Base-by-base conservation (phyloP, 2,113 vertebrate genomes). In the Hepsetus odoe region DNA sequence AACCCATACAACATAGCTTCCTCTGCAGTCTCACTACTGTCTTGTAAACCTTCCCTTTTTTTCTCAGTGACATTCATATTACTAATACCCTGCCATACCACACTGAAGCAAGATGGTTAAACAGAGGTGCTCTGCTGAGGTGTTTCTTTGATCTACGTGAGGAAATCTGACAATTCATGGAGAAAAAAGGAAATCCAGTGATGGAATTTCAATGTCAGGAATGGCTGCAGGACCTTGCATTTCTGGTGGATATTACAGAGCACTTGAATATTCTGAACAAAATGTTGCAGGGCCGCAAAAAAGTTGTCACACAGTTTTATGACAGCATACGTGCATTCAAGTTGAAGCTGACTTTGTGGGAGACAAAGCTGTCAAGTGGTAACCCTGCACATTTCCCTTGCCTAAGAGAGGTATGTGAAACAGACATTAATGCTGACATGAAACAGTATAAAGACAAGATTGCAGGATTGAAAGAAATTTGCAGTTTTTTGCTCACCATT, bases 81-180 rank as follows among this genome's bases (percentile, higher is more conserved):
- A 26, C 33, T 24, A 7, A 51, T 55, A 53, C 49, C 12, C 66
- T 59, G 33, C 66, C 65, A 78, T 76, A 75, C 40, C 72, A 81
- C 79, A 75, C 79, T n/a, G n/a, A 80, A 20, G 72, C 75, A 49
- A 32, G 61, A 24, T 74, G 79, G 79, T 75, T 80, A n/a, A 81
- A 65, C 72, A 14, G 73, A 61, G 71, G 79, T 69, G 79, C 72
- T 16, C 35, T 81, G 16, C 72, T 81, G 13, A 81, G 61, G 61
- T 42, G 72, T 18, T 71, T 81, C 24, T 76, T 61, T 75, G 65
- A 75, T 18, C 11, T 61, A 28, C 51, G 40, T 38, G 40, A 14
- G 64, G 79, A 80, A 80, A 80, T 74, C 28, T 49, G 72, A 69
- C 44, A 62, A 18, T 79, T 84, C 61, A 74, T 82, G 80, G 69